A percentile compares a stretch with the other conserved stretches of the same genome.
Evolutionary conservation across 2,888 invertebrate species (phyloP).

Genomic region (Lithosia quadra): DNA sequence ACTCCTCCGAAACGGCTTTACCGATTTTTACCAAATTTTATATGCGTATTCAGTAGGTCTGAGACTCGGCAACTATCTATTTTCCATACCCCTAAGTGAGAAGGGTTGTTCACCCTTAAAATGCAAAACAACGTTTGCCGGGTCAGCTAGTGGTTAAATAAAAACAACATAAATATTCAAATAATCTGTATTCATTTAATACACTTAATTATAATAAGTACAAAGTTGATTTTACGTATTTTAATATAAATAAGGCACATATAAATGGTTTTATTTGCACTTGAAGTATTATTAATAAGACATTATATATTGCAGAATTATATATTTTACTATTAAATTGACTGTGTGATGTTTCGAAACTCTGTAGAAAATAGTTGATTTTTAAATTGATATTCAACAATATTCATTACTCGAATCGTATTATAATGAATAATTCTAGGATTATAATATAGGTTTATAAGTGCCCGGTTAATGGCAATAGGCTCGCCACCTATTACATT

Average conservation of each 20-base stretch:
- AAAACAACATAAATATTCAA: slow-evolving; percentile 13
- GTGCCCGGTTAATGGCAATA: no score
- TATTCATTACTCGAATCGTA: neutral
- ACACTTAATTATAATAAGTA: slow-evolving; percentile 10
- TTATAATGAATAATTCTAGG: neutral
- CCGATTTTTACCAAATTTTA: no score
- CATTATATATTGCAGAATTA: slow-evolving; percentile 15
- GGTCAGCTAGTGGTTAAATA: slow-evolving; percentile 14
- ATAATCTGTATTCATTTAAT: neutral
- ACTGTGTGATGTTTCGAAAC: neutral
- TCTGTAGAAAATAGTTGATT: no score
- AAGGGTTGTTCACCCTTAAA: no score
- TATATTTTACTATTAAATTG: neutral
- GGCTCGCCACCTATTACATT: no score
- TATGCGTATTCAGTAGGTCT: no score
- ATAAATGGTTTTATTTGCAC: neutral
- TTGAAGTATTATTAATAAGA: slow-evolving; percentile 18
- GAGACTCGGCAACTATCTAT: no score
- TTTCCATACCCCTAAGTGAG: no score
- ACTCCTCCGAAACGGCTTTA: no score
- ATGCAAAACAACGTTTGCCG: no score
- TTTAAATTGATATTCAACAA: neutral
- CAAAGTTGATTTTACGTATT: neutral
- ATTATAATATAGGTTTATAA: no score
- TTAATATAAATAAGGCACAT: slow-evolving; percentile 16